Conservation (phyloP, 2,888 invertebrate species). For the Cerastis rubricosa region DNA sequence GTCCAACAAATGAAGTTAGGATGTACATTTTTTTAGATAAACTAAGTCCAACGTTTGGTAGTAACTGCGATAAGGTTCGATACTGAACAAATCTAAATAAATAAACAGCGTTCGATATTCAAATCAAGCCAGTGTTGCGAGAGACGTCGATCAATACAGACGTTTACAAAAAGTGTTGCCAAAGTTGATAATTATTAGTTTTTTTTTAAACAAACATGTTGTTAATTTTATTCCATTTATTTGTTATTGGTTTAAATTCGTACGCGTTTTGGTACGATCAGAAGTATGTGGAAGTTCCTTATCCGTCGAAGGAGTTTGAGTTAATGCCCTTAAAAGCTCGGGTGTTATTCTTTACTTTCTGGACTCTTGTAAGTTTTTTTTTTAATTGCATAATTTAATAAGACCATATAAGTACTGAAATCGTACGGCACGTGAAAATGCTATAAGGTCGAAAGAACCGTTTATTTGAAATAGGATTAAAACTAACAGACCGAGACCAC, state of each 20-base stretch:
- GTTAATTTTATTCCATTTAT: constrained; percentile 75
- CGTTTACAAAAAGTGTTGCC: constrained; percentile 42
- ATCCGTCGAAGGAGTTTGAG: constrained; percentile 71
- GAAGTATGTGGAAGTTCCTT: constrained; percentile 77
- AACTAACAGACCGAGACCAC: background rate
- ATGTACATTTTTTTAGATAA: background rate
- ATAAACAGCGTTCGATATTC: constrained; percentile 42
- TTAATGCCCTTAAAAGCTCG: constrained; percentile 78
- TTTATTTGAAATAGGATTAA: background rate
- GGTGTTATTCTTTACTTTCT: constrained; percentile 80
- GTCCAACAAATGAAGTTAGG: background rate
- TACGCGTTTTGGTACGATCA: constrained; percentile 83
- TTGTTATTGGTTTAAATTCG: constrained; percentile 72
- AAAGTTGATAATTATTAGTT: constrained; percentile 3
- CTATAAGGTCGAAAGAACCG: background rate
- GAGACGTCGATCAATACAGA: constrained; percentile 33
- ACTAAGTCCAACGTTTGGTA: constrained; percentile 5
- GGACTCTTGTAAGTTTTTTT: constrained; percentile 80
- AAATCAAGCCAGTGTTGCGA: constrained; percentile 43
- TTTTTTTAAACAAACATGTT: constrained; percentile 46
- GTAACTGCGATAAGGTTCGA: constrained; percentile 25
- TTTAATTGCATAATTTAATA: background rate
- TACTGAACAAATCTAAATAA: constrained; percentile 35
- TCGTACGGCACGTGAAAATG: background rate
- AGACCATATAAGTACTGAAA: too few species aligned